Percentiles rank a stretch among this genome's conserved stretches.
Conservation (phyloP, 2,888 invertebrate genomes). For the Cephus nigrinus region DNA sequence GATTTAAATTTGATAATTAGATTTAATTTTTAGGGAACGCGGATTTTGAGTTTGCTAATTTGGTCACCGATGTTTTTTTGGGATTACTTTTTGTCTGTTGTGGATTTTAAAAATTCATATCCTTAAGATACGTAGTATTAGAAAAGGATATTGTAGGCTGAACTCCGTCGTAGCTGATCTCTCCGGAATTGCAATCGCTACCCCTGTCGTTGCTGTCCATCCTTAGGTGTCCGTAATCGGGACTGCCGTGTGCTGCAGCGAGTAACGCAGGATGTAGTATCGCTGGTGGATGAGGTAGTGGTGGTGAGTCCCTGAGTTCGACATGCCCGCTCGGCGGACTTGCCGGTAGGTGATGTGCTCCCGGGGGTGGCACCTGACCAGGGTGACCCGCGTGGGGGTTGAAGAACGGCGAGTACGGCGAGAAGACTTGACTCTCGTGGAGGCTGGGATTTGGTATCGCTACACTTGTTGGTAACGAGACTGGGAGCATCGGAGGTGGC, state of each 20-base stretch:
- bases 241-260: constrained; percentile 83
- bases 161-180: constrained; percentile 91
- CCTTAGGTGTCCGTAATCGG: constrained; percentile 81
- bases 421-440: constrained; percentile 94
- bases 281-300: constrained; percentile 78
- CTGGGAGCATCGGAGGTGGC: constrained; percentile 85
- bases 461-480: constrained; percentile 92
- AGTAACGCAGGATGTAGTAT: constrained; percentile 87
- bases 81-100: neutral
- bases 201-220: constrained; percentile 88
- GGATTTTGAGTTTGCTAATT: neutral
- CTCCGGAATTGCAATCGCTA: constrained; percentile 92
- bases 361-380: constrained; percentile 62
- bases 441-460: constrained; percentile 97
- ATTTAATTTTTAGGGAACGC: neutral
- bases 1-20: neutral
- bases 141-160: constrained; percentile 97
- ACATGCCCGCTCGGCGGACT: constrained; percentile 77
- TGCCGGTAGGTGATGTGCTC: constrained; percentile 63
- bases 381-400: constrained; percentile 67
- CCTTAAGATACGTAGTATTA: constrained; percentile 61
- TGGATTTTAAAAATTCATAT: neutral
- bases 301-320: constrained; percentile 82
- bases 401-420: constrained; percentile 91
- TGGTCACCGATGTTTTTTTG: no score